Conservation (phyloP, 2,888 invertebrate species). For the Hydrotaea diabolus region DNA sequence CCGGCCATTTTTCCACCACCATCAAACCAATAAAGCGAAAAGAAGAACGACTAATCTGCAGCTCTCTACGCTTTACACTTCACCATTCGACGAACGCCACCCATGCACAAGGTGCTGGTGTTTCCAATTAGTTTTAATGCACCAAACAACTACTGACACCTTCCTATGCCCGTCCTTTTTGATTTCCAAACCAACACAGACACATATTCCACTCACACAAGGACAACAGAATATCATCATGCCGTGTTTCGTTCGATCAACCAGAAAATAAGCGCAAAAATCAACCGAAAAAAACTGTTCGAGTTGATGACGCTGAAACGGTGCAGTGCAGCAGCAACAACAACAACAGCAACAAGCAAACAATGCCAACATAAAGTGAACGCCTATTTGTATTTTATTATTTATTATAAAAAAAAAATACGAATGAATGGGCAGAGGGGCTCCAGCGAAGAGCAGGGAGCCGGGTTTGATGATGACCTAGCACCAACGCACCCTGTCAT, state of each 20-base stretch:
- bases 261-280: slow-evolving; percentile 79
- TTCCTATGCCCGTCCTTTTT: slow-evolving; percentile 31
- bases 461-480: slow-evolving; percentile 6
- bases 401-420: slow-evolving; percentile 59
- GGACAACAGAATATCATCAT: slow-evolving; percentile 40
- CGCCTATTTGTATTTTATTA: slow-evolving; percentile 68
- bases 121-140: slow-evolving; percentile 63
- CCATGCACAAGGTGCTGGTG: background rate
- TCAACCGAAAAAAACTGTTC: slow-evolving; percentile 69
- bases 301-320: slow-evolving; percentile 8
- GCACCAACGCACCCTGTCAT: background rate
- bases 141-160: slow-evolving; percentile 59
- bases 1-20: too few relatives aligned
- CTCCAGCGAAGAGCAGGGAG: background rate
- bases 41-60: background rate
- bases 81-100: background rate
- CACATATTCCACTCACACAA: background rate
- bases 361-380: slow-evolving; percentile 56
- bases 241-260: slow-evolving; percentile 77
- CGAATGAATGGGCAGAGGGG: slow-evolving; percentile 21
- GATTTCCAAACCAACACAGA: background rate
- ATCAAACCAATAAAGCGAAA: background rate
- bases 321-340: too few relatives aligned
- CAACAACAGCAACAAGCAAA: slow-evolving; percentile 17
- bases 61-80: background rate